Percentiles rank a stretch among this genome's conserved stretches.
These are phyloP conservation scores for Epizoanthus stellaris DNA, from an alignment of 92 coral and sea anemone genomes.

Conservation along the genomic window DNA sequence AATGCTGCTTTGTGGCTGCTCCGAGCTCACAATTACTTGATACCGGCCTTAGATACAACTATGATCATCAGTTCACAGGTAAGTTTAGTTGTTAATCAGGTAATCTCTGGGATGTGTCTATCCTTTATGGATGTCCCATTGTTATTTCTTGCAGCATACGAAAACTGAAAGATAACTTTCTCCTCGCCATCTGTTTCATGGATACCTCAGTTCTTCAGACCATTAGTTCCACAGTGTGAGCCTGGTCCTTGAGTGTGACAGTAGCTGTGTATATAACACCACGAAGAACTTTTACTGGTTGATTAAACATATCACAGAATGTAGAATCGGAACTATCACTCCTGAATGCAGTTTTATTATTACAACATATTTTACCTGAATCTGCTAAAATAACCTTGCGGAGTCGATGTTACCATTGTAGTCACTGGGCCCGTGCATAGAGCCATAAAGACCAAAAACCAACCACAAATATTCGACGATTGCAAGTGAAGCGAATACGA, in stretches of 20 bases:
- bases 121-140: slow-evolving; percentile 98
- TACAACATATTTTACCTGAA: slow-evolving; percentile 80
- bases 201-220: slow-evolving; percentile 77
- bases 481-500: slow-evolving; percentile 90
- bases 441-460: slow-evolving; percentile 94
- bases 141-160: slow-evolving; percentile 94
- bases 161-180: slow-evolving; percentile 88
- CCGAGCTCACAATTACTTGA: too few species aligned
- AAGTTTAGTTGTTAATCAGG: slow-evolving; percentile 45
- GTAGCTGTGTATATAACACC: slow-evolving; percentile 83
- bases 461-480: slow-evolving; percentile 89
- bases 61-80: too few species aligned
- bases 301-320: slow-evolving; percentile 95
- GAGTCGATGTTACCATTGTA: slow-evolving; percentile 85
- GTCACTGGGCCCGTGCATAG: slow-evolving; percentile 97
- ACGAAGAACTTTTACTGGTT: slow-evolving; percentile 85
- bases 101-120: slow-evolving; percentile 99
- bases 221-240: slow-evolving; percentile 96
- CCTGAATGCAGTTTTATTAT: slow-evolving; percentile 95
- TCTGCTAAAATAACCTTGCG: slow-evolving; percentile 70
- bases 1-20: too few species aligned
- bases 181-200: slow-evolving; percentile 84
- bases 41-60: too few species aligned
- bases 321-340: slow-evolving; percentile 88
- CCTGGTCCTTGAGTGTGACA: slow-evolving; percentile 96